Percentiles rank a stretch among this genome's conserved stretches.
These are phyloP conservation scores for Prenolepis imparis DNA, from an alignment of 2,888 invertebrate genomes.

Conservation along the genomic window DNA sequence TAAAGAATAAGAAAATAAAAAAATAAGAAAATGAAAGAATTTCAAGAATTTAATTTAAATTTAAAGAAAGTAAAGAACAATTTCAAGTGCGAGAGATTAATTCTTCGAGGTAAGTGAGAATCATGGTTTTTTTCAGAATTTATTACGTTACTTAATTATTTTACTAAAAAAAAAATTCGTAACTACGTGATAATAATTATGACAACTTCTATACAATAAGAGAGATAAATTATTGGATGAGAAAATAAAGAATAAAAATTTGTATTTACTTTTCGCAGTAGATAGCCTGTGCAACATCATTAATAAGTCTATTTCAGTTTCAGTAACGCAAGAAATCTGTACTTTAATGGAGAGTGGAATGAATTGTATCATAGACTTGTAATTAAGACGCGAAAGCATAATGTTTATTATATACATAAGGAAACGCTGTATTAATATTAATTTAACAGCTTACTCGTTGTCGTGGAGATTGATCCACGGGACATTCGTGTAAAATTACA, in stretches of 20 bases:
- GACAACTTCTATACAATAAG: neutral
- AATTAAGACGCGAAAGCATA: neutral
- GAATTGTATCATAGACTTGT: neutral
- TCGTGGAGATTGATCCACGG: constrained; percentile 12
- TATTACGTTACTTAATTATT: neutral
- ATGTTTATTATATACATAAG: neutral
- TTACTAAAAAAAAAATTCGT: neutral
- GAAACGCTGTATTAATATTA: neutral
- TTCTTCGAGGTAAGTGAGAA: neutral
- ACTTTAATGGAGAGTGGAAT: neutral
- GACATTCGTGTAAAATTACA: constrained; percentile 1
- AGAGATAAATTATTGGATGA: neutral
- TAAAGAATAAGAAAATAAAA: neutral
- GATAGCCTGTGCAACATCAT: neutral
- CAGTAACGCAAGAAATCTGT: neutral
- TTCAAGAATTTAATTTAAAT: neutral
- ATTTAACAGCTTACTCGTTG: neutral
- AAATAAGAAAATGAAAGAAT: neutral
- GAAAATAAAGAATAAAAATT: neutral
- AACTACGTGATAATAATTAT: neutral
- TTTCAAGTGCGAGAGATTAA: neutral
- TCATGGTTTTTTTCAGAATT: neutral
- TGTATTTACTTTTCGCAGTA: neutral
- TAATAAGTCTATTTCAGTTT: neutral
- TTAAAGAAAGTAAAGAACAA: too few relatives aligned